A percentile compares a stretch with the other conserved stretches of the same genome.
Conservation (phyloP, 2,113 vertebrate species). For the Anarhynchus alexandrinus region DNA sequence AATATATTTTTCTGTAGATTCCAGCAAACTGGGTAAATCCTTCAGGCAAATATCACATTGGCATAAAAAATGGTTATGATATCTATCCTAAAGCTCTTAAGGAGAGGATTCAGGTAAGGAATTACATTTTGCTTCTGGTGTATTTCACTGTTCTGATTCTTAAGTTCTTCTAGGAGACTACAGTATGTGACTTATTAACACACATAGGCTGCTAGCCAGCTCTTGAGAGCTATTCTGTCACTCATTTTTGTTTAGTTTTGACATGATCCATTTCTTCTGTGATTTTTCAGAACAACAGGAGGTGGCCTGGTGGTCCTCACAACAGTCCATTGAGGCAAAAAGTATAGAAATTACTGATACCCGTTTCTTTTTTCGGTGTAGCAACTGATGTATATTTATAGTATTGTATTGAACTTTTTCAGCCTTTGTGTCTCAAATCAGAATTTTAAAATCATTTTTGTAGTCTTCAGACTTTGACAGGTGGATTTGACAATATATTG, state of each 20-base stretch:
- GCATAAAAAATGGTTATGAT: conserved; percentile 97
- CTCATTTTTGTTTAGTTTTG: not conserved
- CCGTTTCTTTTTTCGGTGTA: not conserved
- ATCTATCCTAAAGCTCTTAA: conserved; percentile 97
- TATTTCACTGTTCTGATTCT: not conserved
- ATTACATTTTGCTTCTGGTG: not conserved
- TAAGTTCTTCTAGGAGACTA: not conserved
- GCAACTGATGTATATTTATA: not conserved
- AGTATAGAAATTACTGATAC: not conserved
- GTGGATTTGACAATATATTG: not conserved
- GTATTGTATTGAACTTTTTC: not conserved
- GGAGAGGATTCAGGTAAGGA: conserved; percentile 93
- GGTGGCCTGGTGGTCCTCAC: not conserved
- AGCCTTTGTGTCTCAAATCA: not conserved
- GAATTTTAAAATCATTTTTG: not conserved
- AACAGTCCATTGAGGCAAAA: not conserved
- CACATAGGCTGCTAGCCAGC: not conserved
- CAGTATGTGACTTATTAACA: not conserved
- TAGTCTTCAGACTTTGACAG: not conserved
- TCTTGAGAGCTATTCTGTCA: not conserved
- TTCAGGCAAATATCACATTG: conserved; percentile 91
- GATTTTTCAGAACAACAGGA: not conserved
- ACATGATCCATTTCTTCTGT: not conserved
- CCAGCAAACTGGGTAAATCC: conserved; percentile 90
- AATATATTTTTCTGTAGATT: conserved; percentile 75